A percentile compares a stretch with the other conserved stretches of the same genome.
Evolutionary conservation across 1,140 invertebrate genomes (phyloP).

Genomic region (Branchinecta lynchi): DNA sequence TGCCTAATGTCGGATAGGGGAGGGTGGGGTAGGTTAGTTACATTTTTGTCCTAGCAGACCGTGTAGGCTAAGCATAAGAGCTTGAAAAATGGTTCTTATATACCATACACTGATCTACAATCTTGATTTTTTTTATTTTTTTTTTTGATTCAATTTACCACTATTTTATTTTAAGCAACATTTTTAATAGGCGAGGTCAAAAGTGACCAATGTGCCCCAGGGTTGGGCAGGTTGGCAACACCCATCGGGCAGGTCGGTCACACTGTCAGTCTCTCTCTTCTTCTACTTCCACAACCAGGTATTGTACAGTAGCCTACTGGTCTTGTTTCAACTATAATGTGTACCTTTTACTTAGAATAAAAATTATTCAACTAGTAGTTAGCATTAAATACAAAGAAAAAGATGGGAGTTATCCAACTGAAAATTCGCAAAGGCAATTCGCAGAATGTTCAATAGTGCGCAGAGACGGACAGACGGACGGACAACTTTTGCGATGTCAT

Average conservation of each 20-base stretch:
- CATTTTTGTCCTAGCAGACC: not conserved
- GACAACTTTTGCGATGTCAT: too few relatives aligned
- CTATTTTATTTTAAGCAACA: slow-evolving; percentile 1
- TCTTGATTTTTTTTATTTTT: not conserved
- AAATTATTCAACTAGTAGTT: too few relatives aligned
- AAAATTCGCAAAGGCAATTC: too few relatives aligned
- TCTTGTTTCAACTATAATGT: not conserved
- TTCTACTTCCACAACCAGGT: not conserved
- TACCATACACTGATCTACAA: not conserved
- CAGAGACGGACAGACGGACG: too few relatives aligned
- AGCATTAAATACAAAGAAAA: too few relatives aligned
- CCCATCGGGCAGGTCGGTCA: not conserved
- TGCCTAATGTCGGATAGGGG: too few relatives aligned
- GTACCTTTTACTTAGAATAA: too few relatives aligned
- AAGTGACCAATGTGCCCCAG: slow-evolving; percentile 7
- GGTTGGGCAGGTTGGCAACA: not conserved
- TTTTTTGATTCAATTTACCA: too few relatives aligned
- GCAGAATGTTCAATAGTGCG: too few relatives aligned
- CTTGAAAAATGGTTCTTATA: not conserved
- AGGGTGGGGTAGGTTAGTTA: not conserved
- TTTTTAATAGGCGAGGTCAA: not conserved
- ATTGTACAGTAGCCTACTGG: not conserved
- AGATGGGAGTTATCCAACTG: not conserved
- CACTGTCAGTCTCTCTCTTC: not conserved
- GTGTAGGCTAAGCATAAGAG: not conserved